Percentiles rank a stretch among this genome's conserved stretches.
Evolutionary conservation across 2,797 vertebrate genomes (phyloP).

Genomic region (Onychomys arenicola): DNA sequence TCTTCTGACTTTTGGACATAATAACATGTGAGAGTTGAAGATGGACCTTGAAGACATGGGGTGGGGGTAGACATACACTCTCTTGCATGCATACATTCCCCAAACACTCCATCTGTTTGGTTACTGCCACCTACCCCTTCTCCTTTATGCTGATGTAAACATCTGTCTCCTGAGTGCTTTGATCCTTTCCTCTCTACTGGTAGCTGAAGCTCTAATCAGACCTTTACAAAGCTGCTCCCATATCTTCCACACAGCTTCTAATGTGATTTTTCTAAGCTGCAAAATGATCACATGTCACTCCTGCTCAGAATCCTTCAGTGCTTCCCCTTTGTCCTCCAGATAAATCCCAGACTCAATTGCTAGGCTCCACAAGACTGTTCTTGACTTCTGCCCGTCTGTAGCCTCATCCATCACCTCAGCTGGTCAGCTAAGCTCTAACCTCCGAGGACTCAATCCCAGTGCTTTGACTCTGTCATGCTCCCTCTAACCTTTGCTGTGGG

Average conservation of each 20-base stretch:
- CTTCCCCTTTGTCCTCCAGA: not conserved
- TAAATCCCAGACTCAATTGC: not conserved
- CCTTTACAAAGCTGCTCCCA: not conserved
- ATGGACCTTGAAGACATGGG: not conserved
- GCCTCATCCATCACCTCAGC: not conserved
- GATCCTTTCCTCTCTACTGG: not conserved
- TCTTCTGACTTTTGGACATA: not conserved
- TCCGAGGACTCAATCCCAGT: not conserved
- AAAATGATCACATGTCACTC: not conserved
- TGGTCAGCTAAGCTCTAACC: not conserved
- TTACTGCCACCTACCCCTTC: not conserved
- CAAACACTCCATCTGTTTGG: no score
- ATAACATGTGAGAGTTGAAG: not conserved
- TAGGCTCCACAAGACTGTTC: not conserved
- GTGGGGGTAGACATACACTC: rapidly evolving
- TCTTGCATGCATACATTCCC: rapidly evolving
- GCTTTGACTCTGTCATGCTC: not conserved
- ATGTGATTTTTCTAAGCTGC: not conserved
- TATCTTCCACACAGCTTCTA: not conserved
- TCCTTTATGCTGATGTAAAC: not conserved
- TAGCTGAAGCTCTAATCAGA: not conserved
- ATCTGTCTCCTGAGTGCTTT: not conserved
- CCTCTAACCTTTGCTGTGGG: not conserved
- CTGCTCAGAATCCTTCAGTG: not conserved
- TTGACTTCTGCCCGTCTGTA: not conserved